These are phyloP conservation scores for Zaprionus ghesquierei DNA, from an alignment of 1,140 invertebrate species.

Conservation along the genomic window DNA sequence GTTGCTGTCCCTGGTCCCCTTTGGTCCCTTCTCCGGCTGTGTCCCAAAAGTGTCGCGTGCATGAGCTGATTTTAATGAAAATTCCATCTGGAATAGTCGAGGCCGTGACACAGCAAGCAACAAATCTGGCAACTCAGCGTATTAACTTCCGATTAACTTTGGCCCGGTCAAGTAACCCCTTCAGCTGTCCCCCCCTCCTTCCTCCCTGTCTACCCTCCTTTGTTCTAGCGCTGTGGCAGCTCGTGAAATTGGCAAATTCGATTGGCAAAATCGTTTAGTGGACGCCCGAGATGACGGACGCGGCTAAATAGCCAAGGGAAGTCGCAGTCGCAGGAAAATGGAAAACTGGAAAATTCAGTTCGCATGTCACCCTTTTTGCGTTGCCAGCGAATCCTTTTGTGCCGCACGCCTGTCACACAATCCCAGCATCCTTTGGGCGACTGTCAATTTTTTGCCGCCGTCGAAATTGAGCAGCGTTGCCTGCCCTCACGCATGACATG, in stretches of 20 bases:
- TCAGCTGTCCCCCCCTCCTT: not conserved
- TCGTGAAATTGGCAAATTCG: slow-evolving; percentile 72
- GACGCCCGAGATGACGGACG: slow-evolving; percentile 14
- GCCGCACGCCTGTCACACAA: slow-evolving; percentile 72
- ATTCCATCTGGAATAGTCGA: slow-evolving; percentile 77
- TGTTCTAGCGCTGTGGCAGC: slow-evolving; percentile 46
- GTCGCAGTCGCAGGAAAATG: slow-evolving; percentile 18
- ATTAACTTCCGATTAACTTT: slow-evolving; percentile 80
- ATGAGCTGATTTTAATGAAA: slow-evolving; percentile 80
- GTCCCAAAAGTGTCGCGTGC: slow-evolving; percentile 59
- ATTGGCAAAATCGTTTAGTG: slow-evolving; percentile 78
- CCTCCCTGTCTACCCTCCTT: not conserved
- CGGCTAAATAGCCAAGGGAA: slow-evolving; percentile 57
- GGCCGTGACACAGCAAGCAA: slow-evolving; percentile 60
- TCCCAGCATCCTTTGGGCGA: slow-evolving; percentile 67
- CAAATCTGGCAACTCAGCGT: slow-evolving; percentile 79
- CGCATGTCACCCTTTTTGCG: slow-evolving; percentile 60
- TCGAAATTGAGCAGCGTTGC: slow-evolving; percentile 65
- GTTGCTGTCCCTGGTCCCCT: not conserved
- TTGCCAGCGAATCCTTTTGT: slow-evolving; percentile 53
- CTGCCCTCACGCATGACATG: slow-evolving; percentile 70
- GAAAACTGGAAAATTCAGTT: slow-evolving; percentile 18
- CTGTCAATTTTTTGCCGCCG: slow-evolving; percentile 60
- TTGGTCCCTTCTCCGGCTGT: not conserved
- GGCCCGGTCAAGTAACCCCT: slow-evolving; percentile 71